Base-by-base conservation (phyloP, 2,888 invertebrate species). In the Polymixis lichenea region DNA sequence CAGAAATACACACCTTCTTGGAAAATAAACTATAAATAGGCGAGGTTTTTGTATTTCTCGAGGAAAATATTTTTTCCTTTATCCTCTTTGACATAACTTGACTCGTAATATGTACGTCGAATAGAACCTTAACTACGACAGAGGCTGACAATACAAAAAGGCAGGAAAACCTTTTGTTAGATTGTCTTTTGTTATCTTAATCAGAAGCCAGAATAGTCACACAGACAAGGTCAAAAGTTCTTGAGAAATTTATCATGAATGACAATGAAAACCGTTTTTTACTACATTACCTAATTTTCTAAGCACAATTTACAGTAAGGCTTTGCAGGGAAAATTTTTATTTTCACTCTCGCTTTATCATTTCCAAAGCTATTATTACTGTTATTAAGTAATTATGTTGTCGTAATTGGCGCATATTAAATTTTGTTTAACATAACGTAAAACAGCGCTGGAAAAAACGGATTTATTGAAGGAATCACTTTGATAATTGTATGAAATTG, bases 61-160 rank as follows among this genome's bases (percentile, higher is more conserved):
- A 66, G 22, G 62, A 78, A 72, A 78, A 69, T 68, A 68, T 78
- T 49, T 77, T 56, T 73, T 43, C 28, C 8, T 71, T 82, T 80
- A 76, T 75, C 61, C 58, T 62, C 60, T 83, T 86, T 83, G 80
- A 85, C 74, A 72, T 80, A 79, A 77, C 77, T 85, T 85, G 87
- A 85, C 71, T 85, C 28, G 64, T 75, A 70, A 83, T 74, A 72
- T 65, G 46, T 68, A 70, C 64, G 66, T 28, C 65, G 65, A 65
- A 84, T 78, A 62, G 32, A 70, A 77, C 62, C 43, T 56, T 62
- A 66, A 67, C 28, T 61, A 55, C 32, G 78, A 78, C 58, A 70
- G 60, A 77, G 60, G 77, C 46, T 72, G 64, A 70, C 61, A 72
- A 68, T 72, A 78, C 55, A 61, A 32, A 77, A 75, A 72, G 65